Percentiles rank a stretch among this genome's conserved stretches.
Conservation (phyloP, 2,113 vertebrate genomes). For the Phrynocephalus versicolor region DNA sequence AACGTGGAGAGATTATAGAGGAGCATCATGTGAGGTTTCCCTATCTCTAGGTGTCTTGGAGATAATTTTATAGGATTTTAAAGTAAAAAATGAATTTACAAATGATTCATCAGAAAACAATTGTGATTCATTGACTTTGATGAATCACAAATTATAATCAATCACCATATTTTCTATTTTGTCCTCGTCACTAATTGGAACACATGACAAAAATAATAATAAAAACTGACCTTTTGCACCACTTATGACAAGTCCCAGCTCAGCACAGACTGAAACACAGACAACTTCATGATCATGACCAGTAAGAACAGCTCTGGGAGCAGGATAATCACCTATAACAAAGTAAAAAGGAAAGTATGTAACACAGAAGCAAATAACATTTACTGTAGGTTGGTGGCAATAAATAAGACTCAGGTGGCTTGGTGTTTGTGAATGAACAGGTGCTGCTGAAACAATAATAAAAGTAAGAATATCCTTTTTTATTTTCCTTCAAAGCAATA, state of each 20-base stretch:
- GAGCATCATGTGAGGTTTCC: no score
- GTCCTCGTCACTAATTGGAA: no score
- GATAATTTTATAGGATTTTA: no score
- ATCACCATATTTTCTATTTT: no score
- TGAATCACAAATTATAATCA: no score
- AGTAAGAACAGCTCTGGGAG: constrained; percentile 93
- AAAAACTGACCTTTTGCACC: constrained; percentile 93
- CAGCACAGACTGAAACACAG: constrained; percentile 95
- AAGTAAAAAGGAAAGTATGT: background rate
- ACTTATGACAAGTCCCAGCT: constrained; percentile 97
- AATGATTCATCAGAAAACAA: no score
- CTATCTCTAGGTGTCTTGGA: no score
- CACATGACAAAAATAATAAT: constrained; percentile 20
- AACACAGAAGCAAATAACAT: background rate
- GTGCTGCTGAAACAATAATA: no score
- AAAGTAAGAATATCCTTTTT: background rate
- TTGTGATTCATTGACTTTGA: no score
- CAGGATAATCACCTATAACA: constrained; percentile 91
- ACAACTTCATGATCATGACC: constrained; percentile 97
- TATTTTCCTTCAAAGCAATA: background rate
- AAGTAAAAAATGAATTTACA: no score
- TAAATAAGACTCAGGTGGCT: background rate
- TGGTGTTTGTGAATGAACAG: no score
- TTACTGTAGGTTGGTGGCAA: background rate
- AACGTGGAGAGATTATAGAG: no score